Conservation (phyloP, 2,888 invertebrate genomes). For the Metacarcinus magister region DNA sequence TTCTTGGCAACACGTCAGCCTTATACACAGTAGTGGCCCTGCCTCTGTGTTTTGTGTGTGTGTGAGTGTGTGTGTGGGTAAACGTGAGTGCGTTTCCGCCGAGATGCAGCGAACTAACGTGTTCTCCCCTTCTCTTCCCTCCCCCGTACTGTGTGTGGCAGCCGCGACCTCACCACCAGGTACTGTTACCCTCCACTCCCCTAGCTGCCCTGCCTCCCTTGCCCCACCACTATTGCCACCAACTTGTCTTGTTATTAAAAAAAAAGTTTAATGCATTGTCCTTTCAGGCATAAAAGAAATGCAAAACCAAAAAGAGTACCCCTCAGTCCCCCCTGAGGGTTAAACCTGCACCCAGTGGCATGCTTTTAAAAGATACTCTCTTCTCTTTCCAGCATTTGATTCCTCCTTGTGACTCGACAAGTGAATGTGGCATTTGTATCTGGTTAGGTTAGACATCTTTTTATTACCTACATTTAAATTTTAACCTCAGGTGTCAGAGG, state of each 20-base stretch:
- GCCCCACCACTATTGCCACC: constrained; percentile 57
- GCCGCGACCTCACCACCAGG: constrained; percentile 81
- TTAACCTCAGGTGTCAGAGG: neutral
- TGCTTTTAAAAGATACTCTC: constrained; percentile 67
- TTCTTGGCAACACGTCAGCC: constrained; percentile 74
- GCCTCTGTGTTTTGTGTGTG: constrained; percentile 50
- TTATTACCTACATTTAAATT: neutral
- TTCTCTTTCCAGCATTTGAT: constrained; percentile 64
- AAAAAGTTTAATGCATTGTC: constrained; percentile 74
- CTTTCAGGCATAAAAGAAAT: constrained; percentile 76
- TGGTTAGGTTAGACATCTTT: neutral
- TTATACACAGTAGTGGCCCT: constrained; percentile 64
- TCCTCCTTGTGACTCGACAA: constrained; percentile 61
- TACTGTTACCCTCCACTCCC: constrained; percentile 79
- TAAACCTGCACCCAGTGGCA: constrained; percentile 74
- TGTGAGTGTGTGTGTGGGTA: constrained; percentile 16
- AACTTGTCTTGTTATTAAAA: constrained; percentile 76
- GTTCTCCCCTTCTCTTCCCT: constrained; percentile 72
- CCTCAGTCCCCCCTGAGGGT: constrained; percentile 67
- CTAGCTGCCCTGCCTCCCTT: constrained; percentile 74
- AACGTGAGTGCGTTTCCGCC: constrained; percentile 42
- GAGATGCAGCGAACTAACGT: constrained; percentile 73
- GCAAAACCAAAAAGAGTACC: constrained; percentile 58
- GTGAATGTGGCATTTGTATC: constrained; percentile 64
- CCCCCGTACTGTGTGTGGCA: constrained; percentile 78